A percentile compares a stretch with the other conserved stretches of the same genome.
phyloP scores from a whole-genome alignment of 2,888 invertebrate species.

The Argyresthia albistria region DNA sequence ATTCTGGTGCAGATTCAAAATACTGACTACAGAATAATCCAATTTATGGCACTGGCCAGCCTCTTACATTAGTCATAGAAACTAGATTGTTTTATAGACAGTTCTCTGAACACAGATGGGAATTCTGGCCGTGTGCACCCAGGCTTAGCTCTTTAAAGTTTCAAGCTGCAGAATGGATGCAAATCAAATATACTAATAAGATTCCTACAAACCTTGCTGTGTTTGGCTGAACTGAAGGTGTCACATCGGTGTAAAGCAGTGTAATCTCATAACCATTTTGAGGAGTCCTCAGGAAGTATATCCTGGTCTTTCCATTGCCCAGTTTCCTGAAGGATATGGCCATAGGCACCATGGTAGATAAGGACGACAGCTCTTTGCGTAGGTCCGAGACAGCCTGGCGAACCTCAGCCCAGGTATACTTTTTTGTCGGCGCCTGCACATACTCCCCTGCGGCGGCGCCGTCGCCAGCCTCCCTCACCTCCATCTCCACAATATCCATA shows the following conservation, averaged over 20 bases:
- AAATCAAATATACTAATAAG: neutral
- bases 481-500: constrained; percentile 49
- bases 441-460: constrained; percentile 56
- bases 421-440: constrained; percentile 45
- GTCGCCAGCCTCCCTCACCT: constrained; percentile 59
- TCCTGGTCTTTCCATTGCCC: constrained; percentile 84
- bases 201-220: constrained; percentile 40
- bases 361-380: constrained; percentile 81
- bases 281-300: constrained; percentile 92
- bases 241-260: constrained; percentile 88
- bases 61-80: no score
- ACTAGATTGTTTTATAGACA: no score
- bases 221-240: constrained; percentile 70
- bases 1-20: no score
- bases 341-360: constrained; percentile 87
- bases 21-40: no score
- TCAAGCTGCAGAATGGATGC: neutral
- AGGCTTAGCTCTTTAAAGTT: no score
- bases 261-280: constrained; percentile 93
- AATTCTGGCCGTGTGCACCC: no score
- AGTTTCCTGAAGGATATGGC: constrained; percentile 86
- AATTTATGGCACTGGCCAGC: no score
- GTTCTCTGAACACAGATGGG: no score
- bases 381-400: constrained; percentile 86
- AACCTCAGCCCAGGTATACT: constrained; percentile 83